Percentiles rank a stretch among this genome's conserved stretches.
Conservation (phyloP, 2,113 vertebrate species). For the Perca flavescens region DNA sequence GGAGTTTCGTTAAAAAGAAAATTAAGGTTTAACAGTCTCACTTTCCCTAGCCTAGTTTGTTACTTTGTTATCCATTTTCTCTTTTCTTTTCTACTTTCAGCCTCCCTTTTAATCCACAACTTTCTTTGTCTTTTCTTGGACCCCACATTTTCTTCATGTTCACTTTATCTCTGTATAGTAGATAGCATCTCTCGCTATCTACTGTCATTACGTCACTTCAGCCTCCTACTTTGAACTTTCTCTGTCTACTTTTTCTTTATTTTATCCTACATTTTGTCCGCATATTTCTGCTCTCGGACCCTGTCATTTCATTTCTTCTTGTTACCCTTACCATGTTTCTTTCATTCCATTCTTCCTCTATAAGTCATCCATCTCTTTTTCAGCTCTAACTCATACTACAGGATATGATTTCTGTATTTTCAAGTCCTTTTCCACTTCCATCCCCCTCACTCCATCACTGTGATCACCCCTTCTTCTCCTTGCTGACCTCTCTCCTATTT, state of each 20-base stretch:
- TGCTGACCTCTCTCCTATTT: conserved; percentile 40
- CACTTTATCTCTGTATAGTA: conserved; percentile 51
- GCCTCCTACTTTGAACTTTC: conserved; percentile 47
- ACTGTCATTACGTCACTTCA: background rate
- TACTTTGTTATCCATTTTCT: conserved; percentile 3
- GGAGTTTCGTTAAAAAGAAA: conserved; percentile 19
- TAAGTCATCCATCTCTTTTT: background rate
- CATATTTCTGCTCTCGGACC: conserved; percentile 54
- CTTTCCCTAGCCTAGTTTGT: conserved; percentile 55
- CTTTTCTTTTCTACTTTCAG: background rate
- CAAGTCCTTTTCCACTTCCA: conserved; percentile 13
- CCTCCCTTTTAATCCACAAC: background rate
- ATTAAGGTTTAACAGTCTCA: conserved; percentile 26
- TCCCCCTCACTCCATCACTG: conserved; percentile 34
- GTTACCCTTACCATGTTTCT: conserved; percentile 4
- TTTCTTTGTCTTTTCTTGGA: conserved; percentile 63
- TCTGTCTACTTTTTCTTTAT: conserved; percentile 45
- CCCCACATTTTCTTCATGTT: conserved; percentile 85
- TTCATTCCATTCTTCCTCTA: background rate
- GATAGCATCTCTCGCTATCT: background rate
- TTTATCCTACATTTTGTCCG: background rate
- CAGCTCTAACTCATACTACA: conserved; percentile 30
- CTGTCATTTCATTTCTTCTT: background rate
- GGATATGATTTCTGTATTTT: conserved; percentile 5
- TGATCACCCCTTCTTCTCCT: conserved; percentile 46